Conservation (phyloP, 2,888 invertebrate species). For the Busseola fusca region DNA sequence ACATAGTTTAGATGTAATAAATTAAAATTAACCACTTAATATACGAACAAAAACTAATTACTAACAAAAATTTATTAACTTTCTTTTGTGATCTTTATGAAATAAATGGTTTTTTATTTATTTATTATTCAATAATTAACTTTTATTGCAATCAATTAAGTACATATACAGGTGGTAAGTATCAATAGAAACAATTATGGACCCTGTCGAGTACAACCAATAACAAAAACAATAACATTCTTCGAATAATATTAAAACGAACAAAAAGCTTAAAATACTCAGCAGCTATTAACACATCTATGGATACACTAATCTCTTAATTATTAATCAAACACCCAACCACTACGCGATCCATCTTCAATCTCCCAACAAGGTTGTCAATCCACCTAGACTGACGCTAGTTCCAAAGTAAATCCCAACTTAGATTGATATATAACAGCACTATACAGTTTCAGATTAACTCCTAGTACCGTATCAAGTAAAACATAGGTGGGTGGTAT, state of each 20-base stretch:
- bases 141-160: no score
- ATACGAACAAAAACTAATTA: no score
- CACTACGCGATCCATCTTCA: slow-evolving; percentile 18
- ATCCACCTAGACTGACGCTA: slow-evolving; percentile 16
- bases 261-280: neutral
- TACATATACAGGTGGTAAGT: no score
- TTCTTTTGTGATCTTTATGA: no score
- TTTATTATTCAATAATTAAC: no score
- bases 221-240: neutral
- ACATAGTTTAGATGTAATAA: no score
- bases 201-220: no score
- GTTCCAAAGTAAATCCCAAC: slow-evolving; percentile 52
- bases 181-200: no score
- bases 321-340: slow-evolving; percentile 18
- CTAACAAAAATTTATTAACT: no score
- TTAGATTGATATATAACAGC: slow-evolving; percentile 54
- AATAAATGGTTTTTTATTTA: no score
- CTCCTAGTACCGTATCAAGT: slow-evolving; percentile 33
- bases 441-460: slow-evolving; percentile 46
- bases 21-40: no score
- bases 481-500: slow-evolving; percentile 23
- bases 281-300: neutral
- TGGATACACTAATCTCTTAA: neutral
- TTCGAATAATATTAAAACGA: neutral
- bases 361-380: slow-evolving; percentile 36